Evolutionary conservation across 2,888 invertebrate genomes (phyloP), one percentile per base, ranked within the genome.

Genomic region (Chaetogeoica ovagalla): DNA sequence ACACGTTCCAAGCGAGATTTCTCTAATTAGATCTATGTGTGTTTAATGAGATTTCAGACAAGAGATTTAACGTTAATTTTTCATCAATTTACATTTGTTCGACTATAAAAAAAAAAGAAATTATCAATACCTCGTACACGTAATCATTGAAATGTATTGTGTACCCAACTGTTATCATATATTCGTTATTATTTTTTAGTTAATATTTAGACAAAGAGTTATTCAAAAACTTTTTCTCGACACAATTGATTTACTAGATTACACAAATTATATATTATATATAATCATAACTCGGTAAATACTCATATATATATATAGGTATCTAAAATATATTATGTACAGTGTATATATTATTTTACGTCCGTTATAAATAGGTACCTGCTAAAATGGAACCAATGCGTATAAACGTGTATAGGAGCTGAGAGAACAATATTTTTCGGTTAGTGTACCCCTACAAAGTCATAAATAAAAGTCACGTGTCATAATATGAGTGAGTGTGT

Each of bases 391-490:
- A 62, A 72, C 43, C 6, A 30, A 60, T 72, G 13, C 15, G 15
- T 17, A 55, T 55, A 74, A 55, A 66, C 19, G 15, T 9, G 30
- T 11, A 62, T n/a, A 74, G 37, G 13, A 74, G 30, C 30, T 30
- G 30, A 2, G 39, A 57, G 19, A 57, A 75, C 21, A 57, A 75
- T 30, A 66, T 66, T 66, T 66, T 66, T 66, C 57, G 23, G 11
- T 30, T 30, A 66, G 39, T 57, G 57, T 11, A 66, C 37, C 55
- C 62, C 4, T 30, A 30, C 4, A 30, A 79, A 70, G 70, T 70
- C 77, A 79, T 79, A 79, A 70, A 79, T 79, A 79, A 70, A 79
- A 70, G 55, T 63, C 63, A 63, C 70, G 30, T 69, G 37, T 77
- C 62, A 52, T 59, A 43, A 8, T 21, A 23, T 39, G 62, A 19